Percentiles rank a stretch among this genome's conserved stretches.
Conservation (phyloP, 1,140 invertebrate genomes). For the Venturia canescens region DNA sequence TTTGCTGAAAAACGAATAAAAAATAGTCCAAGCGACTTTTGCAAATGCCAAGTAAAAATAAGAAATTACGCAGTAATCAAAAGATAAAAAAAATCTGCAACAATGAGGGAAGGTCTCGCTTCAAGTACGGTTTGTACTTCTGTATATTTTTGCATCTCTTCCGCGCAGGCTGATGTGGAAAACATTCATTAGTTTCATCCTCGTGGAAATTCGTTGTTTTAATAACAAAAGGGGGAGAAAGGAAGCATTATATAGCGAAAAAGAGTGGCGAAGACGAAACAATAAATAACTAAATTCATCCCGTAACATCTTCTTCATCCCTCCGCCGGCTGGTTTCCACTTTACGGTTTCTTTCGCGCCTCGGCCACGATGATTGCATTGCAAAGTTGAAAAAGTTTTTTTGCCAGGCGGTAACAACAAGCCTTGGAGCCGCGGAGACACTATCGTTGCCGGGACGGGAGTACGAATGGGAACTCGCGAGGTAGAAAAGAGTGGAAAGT, state of each 20-base stretch:
- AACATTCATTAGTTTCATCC: background rate
- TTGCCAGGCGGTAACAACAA: conserved; percentile 32
- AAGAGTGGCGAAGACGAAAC: conserved; percentile 41
- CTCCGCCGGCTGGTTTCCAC: conserved; percentile 2
- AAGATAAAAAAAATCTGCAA: too few relatives aligned
- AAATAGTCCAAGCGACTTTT: too few relatives aligned
- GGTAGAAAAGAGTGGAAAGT: conserved; percentile 3
- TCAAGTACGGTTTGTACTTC: background rate
- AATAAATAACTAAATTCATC: conserved; percentile 65
- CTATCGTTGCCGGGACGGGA: conserved; percentile 2
- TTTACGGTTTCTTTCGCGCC: conserved; percentile 41
- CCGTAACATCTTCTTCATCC: conserved; percentile 37
- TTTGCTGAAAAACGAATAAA: too few relatives aligned
- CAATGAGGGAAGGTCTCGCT: background rate
- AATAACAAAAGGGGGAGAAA: background rate
- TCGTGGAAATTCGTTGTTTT: background rate
- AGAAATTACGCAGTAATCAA: too few relatives aligned
- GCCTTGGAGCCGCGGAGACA: conserved; percentile 31
- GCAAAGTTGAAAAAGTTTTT: conserved; percentile 58
- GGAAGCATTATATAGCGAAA: conserved; percentile 16
- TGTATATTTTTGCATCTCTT: too few relatives aligned
- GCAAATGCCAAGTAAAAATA: too few relatives aligned
- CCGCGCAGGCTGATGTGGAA: background rate
- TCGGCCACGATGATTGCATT: conserved; percentile 52
- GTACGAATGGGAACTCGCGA: conserved; percentile 4